Base-by-base conservation (phyloP, 2,113 vertebrate genomes). In the Rynchops niger region DNA sequence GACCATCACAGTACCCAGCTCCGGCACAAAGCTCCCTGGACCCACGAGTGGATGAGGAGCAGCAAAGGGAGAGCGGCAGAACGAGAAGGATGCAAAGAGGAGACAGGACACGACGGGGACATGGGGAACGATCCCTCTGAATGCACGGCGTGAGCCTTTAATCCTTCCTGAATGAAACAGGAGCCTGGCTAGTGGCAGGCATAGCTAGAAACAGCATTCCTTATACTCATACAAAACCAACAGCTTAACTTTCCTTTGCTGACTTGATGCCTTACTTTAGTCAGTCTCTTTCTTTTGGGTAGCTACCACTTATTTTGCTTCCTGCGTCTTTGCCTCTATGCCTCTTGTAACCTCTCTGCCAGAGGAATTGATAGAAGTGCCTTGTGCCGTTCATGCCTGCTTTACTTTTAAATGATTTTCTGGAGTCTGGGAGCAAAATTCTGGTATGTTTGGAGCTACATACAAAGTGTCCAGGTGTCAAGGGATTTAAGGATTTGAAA, bases 401-500 rank as follows among this genome's bases (percentile, higher is more conserved):
- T 86, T 9, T 90, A 53, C 18, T 94, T 92, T 40, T 78, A 92
- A 86, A 83, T 50, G 7, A 32, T 79, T 82, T 88, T 79, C 63
- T 81, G 52, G 76, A 85, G 22, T 29, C 80, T 86, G 26, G 30
- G 55, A 86, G 69, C 26, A 83, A 93, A 93, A 52, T 0, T 53
- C 19, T 49, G 19, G 25, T 72, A 1, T 79, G 3, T 69, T 92
- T 2, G 3, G 66, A 53, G n/a, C 34, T 61, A 63, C 36, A 25
- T 38, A 34, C 23, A 29, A 91, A 74, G 15, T 61, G 36, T 72
- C 52, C 52, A 76, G 61, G 79, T 81, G 50, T 69, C 73, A 62
- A 89, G 34, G 43, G 86, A 82, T 84, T 84, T 95, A 78, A 91
- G 43, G 65, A 91, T 93, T 86, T 86, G 38, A 94, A 96, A 88